Percentiles rank a stretch among this genome's conserved stretches.
These are phyloP conservation scores for Pachypanchax playfairii DNA, from an alignment of 2,113 vertebrate genomes.

Conservation along the genomic window DNA sequence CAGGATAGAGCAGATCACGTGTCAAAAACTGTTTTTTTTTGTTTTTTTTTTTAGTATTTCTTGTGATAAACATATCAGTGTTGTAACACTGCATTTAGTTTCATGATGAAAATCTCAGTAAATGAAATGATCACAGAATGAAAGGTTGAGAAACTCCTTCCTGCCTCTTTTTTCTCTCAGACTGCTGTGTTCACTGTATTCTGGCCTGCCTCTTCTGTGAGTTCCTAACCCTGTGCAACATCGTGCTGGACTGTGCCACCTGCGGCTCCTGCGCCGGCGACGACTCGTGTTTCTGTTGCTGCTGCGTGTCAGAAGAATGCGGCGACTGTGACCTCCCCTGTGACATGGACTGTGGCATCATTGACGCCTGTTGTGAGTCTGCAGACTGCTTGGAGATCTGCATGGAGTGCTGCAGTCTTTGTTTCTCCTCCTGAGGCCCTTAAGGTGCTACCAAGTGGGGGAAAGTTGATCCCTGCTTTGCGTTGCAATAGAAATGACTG, in stretches of 20 bases:
- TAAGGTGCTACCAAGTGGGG: conserved; percentile 1
- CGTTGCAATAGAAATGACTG: no score
- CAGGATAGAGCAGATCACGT: no score
- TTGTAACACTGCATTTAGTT: background rate
- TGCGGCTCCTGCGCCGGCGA: conserved; percentile 94
- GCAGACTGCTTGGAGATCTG: conserved; percentile 99
- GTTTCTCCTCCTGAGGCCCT: conserved; percentile 92
- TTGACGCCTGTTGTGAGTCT: conserved; percentile 98
- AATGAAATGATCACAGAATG: background rate
- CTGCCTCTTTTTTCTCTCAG: conserved; percentile 63
- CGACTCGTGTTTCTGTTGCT: conserved; percentile 94
- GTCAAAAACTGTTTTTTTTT: no score
- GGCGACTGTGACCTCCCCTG: conserved; percentile 96
- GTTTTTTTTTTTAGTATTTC: no score
- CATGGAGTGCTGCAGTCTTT: conserved; percentile 99
- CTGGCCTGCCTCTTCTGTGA: conserved; percentile 98
- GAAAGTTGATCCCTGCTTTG: conserved; percentile 8
- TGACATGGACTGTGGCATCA: conserved; percentile 98
- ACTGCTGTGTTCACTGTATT: conserved; percentile 98
- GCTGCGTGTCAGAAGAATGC: conserved; percentile 92
- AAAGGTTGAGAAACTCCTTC: background rate
- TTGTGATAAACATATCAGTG: background rate
- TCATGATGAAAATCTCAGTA: background rate
- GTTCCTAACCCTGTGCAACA: conserved; percentile 97
- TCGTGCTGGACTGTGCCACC: conserved; percentile 95